Evolutionary conservation across 2,113 vertebrate genomes (phyloP).

Genomic region (Theropithecus gelada): DNA sequence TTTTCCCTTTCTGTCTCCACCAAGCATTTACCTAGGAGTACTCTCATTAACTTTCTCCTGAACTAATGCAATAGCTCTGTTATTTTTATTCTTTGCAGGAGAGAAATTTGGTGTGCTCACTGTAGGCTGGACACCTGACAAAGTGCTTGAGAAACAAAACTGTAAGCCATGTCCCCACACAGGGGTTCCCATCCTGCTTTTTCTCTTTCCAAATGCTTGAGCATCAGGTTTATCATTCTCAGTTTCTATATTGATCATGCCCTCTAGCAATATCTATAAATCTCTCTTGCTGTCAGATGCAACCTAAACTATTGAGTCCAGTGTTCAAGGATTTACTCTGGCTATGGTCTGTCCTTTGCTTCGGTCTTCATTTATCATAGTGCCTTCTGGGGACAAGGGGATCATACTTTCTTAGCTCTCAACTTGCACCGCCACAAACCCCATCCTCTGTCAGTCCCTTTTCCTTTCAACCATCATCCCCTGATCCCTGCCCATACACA

Average conservation of each 20-base stretch:
- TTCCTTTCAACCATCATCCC: too few relatives aligned
- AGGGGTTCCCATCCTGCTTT: background rate
- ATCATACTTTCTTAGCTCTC: background rate
- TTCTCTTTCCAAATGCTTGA: background rate
- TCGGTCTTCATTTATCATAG: background rate
- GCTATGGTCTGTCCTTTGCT: background rate
- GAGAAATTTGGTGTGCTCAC: background rate
- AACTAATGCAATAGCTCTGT: background rate
- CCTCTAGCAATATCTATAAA: background rate
- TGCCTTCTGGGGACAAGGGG: too few relatives aligned
- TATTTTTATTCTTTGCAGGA: background rate
- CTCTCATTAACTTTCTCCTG: background rate
- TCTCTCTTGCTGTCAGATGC: background rate
- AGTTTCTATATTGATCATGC: background rate
- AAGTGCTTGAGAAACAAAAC: background rate
- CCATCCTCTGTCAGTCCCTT: background rate
- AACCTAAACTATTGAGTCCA: background rate
- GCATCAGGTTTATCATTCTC: background rate
- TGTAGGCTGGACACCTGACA: background rate
- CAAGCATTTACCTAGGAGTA: background rate
- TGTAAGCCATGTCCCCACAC: background rate
- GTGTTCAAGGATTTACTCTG: background rate
- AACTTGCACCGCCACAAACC: background rate
- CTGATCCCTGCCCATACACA: accelerated
- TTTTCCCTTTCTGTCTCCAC: background rate